These are phyloP conservation scores for Poeciliopsis paucimaculata DNA, from an alignment of 2,797 vertebrate species.

Conservation along the genomic window DNA sequence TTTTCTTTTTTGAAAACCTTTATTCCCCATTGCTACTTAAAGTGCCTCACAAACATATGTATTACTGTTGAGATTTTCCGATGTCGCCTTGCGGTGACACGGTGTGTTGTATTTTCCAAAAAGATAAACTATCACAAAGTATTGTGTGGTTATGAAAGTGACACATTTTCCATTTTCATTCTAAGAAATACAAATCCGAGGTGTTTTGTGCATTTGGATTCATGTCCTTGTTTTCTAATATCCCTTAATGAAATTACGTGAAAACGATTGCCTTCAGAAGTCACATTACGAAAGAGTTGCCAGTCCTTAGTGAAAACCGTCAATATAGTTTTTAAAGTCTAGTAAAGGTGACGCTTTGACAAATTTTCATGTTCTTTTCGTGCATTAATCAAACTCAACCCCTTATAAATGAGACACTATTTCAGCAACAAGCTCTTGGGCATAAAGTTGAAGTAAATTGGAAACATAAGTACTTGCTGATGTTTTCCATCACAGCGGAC, in stretches of 20 bases:
- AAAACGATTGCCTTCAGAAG: neutral
- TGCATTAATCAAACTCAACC: slow-evolving; percentile 56
- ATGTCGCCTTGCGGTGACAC: neutral
- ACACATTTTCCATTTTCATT: neutral
- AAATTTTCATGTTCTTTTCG: slow-evolving; percentile 54
- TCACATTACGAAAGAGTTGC: neutral
- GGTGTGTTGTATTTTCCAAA: neutral
- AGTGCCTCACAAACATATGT: neutral
- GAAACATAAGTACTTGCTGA: slow-evolving; percentile 53
- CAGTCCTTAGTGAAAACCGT: neutral
- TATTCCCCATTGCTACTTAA: neutral
- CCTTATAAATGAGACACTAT: slow-evolving; percentile 35
- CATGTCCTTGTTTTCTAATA: neutral
- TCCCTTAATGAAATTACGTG: neutral
- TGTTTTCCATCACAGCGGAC: slow-evolving; percentile 44
- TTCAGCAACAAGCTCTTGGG: slow-evolving; percentile 64
- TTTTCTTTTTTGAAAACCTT: neutral
- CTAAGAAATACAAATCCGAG: neutral
- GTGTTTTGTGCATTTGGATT: neutral
- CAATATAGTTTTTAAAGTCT: too few species aligned
- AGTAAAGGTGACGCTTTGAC: slow-evolving; percentile 6
- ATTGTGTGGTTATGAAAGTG: neutral
- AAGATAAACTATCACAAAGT: neutral
- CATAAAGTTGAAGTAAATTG: slow-evolving; percentile 61
- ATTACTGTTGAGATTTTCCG: neutral